These are phyloP conservation scores for Oreocharis arfaki DNA, from an alignment of 2,113 vertebrate species.

Conservation along the genomic window DNA sequence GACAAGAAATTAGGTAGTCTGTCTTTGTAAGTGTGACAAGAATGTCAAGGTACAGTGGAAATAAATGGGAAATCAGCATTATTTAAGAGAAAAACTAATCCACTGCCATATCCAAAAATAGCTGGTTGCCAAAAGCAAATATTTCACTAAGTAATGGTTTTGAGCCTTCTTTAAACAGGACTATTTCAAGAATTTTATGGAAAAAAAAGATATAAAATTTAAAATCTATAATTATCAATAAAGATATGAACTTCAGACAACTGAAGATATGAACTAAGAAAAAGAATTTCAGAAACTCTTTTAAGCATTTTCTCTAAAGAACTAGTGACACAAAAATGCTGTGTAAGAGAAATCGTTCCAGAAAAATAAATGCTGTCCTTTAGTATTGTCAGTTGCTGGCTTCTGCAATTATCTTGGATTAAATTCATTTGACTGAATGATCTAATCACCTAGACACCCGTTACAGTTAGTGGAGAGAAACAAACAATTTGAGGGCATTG, in stretches of 20 bases:
- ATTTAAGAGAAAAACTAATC: slow-evolving; percentile 13
- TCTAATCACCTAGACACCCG: background rate
- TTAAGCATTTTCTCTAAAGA: background rate
- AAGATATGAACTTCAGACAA: background rate
- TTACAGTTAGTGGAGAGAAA: slow-evolving; percentile 1
- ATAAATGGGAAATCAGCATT: background rate
- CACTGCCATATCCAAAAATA: background rate
- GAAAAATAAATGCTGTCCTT: background rate
- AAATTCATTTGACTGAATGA: background rate
- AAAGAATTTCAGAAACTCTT: background rate
- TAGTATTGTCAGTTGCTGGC: background rate
- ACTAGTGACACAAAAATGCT: background rate
- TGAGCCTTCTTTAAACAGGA: background rate
- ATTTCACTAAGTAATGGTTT: background rate
- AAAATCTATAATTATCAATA: background rate
- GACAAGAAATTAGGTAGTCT: slow-evolving; percentile 9
- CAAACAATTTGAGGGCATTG: background rate
- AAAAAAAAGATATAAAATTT: background rate
- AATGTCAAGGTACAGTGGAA: background rate
- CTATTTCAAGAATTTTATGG: background rate
- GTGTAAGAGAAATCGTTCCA: background rate
- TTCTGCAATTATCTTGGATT: background rate
- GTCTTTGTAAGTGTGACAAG: background rate
- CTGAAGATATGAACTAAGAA: background rate
- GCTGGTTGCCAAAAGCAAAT: background rate